Conservation (phyloP, 2,888 invertebrate species). For the Tyria jacobaeae region DNA sequence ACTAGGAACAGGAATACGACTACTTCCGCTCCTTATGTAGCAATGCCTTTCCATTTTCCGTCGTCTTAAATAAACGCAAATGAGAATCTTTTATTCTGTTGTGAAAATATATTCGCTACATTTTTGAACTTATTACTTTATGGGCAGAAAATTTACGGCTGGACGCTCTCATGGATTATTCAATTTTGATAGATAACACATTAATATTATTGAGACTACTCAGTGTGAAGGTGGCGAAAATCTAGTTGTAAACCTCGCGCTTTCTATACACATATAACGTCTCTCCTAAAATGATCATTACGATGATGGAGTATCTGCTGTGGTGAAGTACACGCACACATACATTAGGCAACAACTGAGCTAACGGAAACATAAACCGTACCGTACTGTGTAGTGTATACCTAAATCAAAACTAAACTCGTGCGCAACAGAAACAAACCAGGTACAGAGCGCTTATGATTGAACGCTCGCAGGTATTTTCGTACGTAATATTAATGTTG, state of each 20-base stretch:
- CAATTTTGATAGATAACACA: conserved; percentile 39
- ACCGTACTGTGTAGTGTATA: conserved; percentile 69
- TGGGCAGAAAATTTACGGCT: conserved; percentile 45
- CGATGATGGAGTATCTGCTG: conserved; percentile 49
- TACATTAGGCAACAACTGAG: conserved; percentile 65
- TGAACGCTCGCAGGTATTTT: conserved; percentile 82
- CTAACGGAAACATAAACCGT: conserved; percentile 65
- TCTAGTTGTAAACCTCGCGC: background rate
- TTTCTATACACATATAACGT: conserved; percentile 32
- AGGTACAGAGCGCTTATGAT: conserved; percentile 82
- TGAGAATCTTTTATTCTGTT: conserved; percentile 50
- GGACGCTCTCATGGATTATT: conserved; percentile 46
- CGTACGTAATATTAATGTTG: conserved; percentile 77
- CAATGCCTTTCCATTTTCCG: conserved; percentile 64
- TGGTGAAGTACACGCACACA: conserved; percentile 49
- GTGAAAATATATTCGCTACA: conserved; percentile 41
- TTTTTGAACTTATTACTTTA: conserved; percentile 47
- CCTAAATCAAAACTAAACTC: conserved; percentile 64
- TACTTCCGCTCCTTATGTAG: conserved; percentile 73
- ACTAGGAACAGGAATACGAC: conserved; percentile 70
- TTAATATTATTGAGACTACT: conserved; percentile 25
- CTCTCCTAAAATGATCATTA: conserved; percentile 10
- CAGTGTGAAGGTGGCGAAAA: conserved; percentile 5
- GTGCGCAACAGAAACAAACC: conserved; percentile 83
- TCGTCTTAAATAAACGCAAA: conserved; percentile 57